Evolutionary conservation across 2,888 invertebrate species (phyloP).

Genomic region (Spatulosminthurus flaviceps): DNA sequence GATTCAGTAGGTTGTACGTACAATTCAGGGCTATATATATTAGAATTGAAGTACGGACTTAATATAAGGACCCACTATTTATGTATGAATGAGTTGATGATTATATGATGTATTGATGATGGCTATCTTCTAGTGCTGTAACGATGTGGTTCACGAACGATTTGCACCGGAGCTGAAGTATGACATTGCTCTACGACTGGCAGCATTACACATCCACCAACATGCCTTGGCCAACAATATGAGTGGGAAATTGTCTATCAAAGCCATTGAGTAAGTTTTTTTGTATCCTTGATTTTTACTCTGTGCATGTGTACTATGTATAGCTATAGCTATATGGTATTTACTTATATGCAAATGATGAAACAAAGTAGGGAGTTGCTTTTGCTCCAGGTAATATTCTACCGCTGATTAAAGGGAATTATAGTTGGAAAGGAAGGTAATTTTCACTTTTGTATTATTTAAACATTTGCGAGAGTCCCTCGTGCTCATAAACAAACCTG

Average conservation of each 20-base stretch:
- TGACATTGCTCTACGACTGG: constrained; percentile 84
- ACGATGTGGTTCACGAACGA: constrained; percentile 90
- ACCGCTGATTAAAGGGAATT: no score
- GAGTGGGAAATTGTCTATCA: constrained; percentile 83
- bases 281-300: constrained; percentile 45
- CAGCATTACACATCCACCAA: constrained; percentile 90
- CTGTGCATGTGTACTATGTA: constrained; percentile 18
- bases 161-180: constrained; percentile 90
- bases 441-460: constrained; percentile 16
- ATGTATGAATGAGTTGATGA: background rate
- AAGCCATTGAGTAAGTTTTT: constrained; percentile 83
- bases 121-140: constrained; percentile 76
- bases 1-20: no score
- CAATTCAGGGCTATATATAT: no score
- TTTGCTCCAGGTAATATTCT: no score
- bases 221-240: constrained; percentile 85
- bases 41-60: no score
- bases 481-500: no score
- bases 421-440: background rate
- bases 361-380: no score
- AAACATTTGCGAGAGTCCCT: no score
- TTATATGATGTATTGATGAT: background rate
- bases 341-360: no score
- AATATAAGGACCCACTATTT: no score
- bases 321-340: no score